A percentile compares a stretch with the other conserved stretches of the same genome.
phyloP scores from a whole-genome alignment of 53 echinoderm and acorn worm genomes.

The Glandiceps talaboti region DNA sequence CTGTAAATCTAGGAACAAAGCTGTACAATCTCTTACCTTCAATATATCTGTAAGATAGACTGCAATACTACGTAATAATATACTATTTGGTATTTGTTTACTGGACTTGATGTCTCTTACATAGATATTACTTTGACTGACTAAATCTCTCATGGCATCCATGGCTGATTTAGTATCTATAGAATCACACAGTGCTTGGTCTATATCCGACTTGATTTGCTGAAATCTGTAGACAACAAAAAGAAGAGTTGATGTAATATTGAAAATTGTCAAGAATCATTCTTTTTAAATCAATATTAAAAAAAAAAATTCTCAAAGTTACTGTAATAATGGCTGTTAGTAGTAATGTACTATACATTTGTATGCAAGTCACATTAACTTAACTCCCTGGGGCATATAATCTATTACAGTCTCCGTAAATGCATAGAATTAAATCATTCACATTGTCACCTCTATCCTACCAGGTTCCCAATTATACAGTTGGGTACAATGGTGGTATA shows the following conservation, averaged over 20 bases:
- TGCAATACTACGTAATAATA: constrained; percentile 49
- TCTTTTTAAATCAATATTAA: neutral
- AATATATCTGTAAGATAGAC: constrained; percentile 64
- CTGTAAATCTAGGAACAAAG: too few relatives aligned
- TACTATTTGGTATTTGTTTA: constrained; percentile 36
- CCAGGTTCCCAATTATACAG: too few relatives aligned
- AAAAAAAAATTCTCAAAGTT: neutral
- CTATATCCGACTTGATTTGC: constrained; percentile 50
- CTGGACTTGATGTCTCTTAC: constrained; percentile 44
- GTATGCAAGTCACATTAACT: too few relatives aligned
- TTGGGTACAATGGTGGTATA: too few relatives aligned
- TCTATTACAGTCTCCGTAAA: too few relatives aligned
- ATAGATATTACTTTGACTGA: constrained; percentile 90
- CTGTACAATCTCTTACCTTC: too few relatives aligned
- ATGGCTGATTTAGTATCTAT: constrained; percentile 81
- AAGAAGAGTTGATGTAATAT: neutral
- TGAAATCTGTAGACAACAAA: constrained; percentile 34
- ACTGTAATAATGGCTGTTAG: too few relatives aligned
- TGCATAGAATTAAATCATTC: too few relatives aligned
- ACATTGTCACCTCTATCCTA: too few relatives aligned
- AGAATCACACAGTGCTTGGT: constrained; percentile 80
- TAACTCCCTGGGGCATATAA: too few relatives aligned
- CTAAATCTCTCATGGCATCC: constrained; percentile 45
- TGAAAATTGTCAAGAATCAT: neutral
- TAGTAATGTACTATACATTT: too few relatives aligned